Conservation (phyloP, 2,797 vertebrate species). For the Toxotes lorentzi region DNA sequence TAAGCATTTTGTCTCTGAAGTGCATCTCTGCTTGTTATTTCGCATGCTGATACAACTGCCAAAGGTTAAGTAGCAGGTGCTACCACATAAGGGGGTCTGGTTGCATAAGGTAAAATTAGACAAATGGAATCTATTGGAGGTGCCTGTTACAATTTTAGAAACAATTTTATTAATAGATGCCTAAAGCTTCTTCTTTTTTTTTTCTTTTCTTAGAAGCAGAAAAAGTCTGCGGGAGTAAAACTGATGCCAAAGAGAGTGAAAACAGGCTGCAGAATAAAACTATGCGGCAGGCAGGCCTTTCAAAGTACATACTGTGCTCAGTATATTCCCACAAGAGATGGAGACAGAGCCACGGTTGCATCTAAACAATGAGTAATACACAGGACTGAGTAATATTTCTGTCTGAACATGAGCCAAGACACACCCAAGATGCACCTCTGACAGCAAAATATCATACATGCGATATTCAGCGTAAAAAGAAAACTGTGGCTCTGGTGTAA, state of each 20-base stretch:
- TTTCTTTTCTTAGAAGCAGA: slow-evolving; percentile 10
- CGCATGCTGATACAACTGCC: not conserved
- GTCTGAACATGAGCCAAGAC: not conserved
- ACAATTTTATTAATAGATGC: slow-evolving; percentile 1
- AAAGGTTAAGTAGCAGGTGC: slow-evolving; percentile 9
- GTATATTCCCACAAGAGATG: slow-evolving; percentile 32
- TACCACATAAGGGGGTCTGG: not conserved
- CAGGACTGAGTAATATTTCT: slow-evolving; percentile 3
- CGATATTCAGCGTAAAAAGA: not conserved
- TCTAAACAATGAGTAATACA: slow-evolving; percentile 23
- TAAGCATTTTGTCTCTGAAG: not conserved
- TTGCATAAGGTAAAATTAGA: slow-evolving; percentile 6
- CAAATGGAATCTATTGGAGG: not conserved
- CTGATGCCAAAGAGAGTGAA: slow-evolving; percentile 40
- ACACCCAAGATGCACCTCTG: slow-evolving; percentile 11
- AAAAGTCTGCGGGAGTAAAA: not conserved
- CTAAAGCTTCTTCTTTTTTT: not conserved
- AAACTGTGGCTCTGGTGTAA: not conserved
- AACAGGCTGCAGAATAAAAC: not conserved
- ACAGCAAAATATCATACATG: not conserved
- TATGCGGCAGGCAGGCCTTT: not conserved
- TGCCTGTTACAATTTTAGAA: slow-evolving; percentile 10
- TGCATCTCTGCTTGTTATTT: not conserved
- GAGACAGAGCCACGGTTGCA: slow-evolving; percentile 27
- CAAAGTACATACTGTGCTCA: slow-evolving; percentile 23